Base-by-base conservation (phyloP, 2,888 invertebrate species). In the Brachynemurus nebulosus region DNA sequence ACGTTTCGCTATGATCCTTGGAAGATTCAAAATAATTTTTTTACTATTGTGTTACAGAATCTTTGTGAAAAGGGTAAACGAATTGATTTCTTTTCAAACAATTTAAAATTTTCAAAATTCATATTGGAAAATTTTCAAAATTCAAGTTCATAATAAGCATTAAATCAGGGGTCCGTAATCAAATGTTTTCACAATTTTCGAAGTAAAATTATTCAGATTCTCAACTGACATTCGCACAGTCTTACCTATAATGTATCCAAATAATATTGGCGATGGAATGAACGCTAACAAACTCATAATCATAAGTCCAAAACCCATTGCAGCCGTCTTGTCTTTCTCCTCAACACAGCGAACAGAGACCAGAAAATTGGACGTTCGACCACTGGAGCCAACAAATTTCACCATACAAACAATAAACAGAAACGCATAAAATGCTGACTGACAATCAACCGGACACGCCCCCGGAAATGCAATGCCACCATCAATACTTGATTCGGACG, bases 261-360 rank as follows among this genome's bases (percentile, higher is more conserved):
- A 82, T 45, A 84, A 66, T 50, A 86, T 80, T 0, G 85, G 85
- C 39, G 80, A 79, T 1, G 85, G 85, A 52, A 84, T 78, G 54
- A 82, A 80, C 8, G 80, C 78, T 52, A 80, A 74, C 45, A 81
- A 64, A 48, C 79, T 79, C 69, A 79, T 72, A 52, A 80, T 66
- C 58, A 75, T 78, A 50, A 80, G 65, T 19, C 76, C 73, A 46
- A 81, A 73, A 21, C 80, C 82, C 71, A 82, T 77, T 2, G 81
- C 77, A 1, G 78, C 75, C 0, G 80, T 71, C 59, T 81, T 81
- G 56, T 82, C 82, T 57, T 77, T 75, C 53, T 80, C 79, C 9
- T 78, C 76, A 5, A 82, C 80, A 59, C 80, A 80, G 56, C 77
- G 73, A 52, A 77, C 71, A 23, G 73, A 69, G 1, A 78, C 72